Percentiles rank a stretch among this genome's conserved stretches.
Evolutionary conservation across 2,797 vertebrate species (phyloP).

Genomic region (Odontamblyopus rebecca): DNA sequence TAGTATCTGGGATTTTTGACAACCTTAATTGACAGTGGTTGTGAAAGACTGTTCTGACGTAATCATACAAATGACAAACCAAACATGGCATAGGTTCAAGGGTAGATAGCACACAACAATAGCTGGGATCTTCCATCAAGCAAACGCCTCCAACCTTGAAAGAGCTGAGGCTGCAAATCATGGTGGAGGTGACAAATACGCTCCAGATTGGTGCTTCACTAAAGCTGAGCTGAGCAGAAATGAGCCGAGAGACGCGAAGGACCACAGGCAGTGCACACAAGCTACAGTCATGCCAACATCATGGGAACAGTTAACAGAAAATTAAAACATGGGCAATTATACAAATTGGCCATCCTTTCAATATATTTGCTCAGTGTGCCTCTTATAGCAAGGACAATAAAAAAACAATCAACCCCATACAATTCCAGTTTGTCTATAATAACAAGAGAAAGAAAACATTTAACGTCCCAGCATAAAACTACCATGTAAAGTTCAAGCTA

Average conservation of each 20-base stretch:
- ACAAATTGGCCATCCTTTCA: conserved; percentile 30
- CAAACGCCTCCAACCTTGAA: conserved; percentile 47
- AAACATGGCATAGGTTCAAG: conserved; percentile 31
- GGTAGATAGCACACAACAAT: conserved; percentile 25
- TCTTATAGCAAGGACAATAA: conserved; percentile 2
- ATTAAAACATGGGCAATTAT: conserved; percentile 24
- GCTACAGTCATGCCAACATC: conserved; percentile 14
- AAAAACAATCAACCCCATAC: conserved; percentile 18
- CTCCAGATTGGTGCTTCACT: conserved; percentile 46
- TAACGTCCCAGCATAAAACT: no score
- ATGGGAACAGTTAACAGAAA: conserved; percentile 17
- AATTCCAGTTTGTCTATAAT: neutral
- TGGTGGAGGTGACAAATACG: conserved; percentile 58
- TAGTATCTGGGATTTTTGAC: neutral
- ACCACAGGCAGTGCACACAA: conserved; percentile 10
- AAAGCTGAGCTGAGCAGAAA: conserved; percentile 65
- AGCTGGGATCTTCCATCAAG: conserved; percentile 58
- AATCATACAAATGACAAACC: conserved; percentile 33
- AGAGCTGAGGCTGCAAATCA: conserved; percentile 68
- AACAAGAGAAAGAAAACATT: neutral
- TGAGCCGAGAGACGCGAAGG: conserved; percentile 14
- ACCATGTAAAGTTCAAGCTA: no score
- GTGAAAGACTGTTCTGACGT: conserved; percentile 14
- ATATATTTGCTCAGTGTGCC: conserved; percentile 33
- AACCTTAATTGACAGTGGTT: neutral